phyloP scores from a whole-genome alignment of 2,888 invertebrate genomes.

The Thymelicus sylvestris region DNA sequence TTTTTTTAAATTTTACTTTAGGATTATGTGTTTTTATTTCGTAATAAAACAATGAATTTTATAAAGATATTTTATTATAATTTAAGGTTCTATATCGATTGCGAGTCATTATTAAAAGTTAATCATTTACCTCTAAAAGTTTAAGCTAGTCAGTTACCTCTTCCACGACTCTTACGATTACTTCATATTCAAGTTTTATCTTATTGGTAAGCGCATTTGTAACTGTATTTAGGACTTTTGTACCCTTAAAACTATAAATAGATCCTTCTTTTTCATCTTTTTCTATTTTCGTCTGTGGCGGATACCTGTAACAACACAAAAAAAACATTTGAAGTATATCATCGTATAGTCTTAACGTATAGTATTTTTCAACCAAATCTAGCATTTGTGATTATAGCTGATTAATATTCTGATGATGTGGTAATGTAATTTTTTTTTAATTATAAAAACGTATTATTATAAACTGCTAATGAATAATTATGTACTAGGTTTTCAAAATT shows the following conservation, averaged over 20 bases:
- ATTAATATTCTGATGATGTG: no score
- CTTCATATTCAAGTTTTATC: conserved; percentile 74
- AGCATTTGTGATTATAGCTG: no score
- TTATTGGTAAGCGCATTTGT: conserved; percentile 62
- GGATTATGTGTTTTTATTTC: neutral
- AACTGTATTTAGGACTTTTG: conserved; percentile 60
- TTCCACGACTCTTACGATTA: conserved; percentile 72
- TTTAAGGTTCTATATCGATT: conserved; percentile 21
- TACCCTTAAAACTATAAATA: conserved; percentile 73
- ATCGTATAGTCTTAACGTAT: no score
- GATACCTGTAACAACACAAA: conserved; percentile 60
- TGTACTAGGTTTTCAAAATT: no score
- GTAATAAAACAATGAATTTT: conserved; percentile 23
- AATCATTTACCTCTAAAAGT: conserved; percentile 17
- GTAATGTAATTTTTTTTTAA: no score
- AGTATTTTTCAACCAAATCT: no score
- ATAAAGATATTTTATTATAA: conserved; percentile 33
- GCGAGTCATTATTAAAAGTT: conserved; percentile 15
- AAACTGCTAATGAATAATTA: no score
- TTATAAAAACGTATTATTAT: no score
- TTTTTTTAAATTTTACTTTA: no score
- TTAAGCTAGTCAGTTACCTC: conserved; percentile 45
- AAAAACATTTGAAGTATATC: neutral
- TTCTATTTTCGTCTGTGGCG: conserved; percentile 60
- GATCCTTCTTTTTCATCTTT: conserved; percentile 67